phyloP scores from a whole-genome alignment of 2,797 vertebrate species.

The Chaetophractus vellerosus region DNA sequence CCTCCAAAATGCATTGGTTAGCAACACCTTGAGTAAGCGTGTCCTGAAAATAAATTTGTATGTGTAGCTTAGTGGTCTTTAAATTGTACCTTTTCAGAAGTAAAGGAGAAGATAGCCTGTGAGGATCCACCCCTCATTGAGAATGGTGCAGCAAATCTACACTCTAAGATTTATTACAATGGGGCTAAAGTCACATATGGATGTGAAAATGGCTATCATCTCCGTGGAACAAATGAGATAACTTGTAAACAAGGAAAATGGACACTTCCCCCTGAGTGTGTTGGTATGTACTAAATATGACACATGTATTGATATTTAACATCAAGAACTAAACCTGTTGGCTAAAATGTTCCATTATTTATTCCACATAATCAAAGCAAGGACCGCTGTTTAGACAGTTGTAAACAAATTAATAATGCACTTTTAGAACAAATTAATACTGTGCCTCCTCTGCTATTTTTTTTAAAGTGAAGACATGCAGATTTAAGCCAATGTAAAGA shows the following conservation, averaged over 20 bases:
- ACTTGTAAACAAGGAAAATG: conserved; percentile 81
- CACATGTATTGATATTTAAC: not conserved
- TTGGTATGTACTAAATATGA: conserved; percentile 60
- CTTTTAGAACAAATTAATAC: no score
- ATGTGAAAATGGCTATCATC: conserved; percentile 77
- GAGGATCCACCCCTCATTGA: conserved; percentile 28
- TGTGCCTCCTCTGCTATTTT: not conserved
- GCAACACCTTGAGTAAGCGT: conserved; percentile 59
- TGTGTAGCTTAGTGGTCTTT: not conserved
- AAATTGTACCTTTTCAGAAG: conserved; percentile 81
- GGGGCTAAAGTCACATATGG: conserved; percentile 75
- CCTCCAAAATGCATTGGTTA: conserved; percentile 88
- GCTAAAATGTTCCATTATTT: not conserved
- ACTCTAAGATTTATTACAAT: not conserved
- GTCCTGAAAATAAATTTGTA: not conserved
- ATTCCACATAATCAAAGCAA: not conserved
- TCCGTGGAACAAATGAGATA: conserved; percentile 71
- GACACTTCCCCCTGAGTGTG: conserved; percentile 80
- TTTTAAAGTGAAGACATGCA: not conserved
- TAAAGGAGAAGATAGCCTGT: conserved; percentile 68
- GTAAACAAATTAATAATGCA: no score
- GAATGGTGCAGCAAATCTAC: not conserved
- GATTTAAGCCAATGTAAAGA: not conserved
- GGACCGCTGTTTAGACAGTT: not conserved
- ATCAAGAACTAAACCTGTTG: not conserved